Conservation (phyloP, 2,113 vertebrate genomes). For the Lagenorhynchus albirostris region DNA sequence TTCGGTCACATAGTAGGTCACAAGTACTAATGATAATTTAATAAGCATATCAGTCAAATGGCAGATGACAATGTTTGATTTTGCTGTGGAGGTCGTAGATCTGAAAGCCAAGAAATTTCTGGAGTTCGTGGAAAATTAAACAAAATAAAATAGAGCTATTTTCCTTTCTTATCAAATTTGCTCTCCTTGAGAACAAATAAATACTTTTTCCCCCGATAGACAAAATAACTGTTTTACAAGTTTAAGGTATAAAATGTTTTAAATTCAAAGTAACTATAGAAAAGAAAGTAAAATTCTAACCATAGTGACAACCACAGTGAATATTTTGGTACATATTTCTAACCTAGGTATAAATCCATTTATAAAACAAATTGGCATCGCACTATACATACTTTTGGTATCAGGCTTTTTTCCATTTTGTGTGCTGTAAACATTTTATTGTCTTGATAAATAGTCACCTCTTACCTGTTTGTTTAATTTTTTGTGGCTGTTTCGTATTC, state of each 20-base stretch:
- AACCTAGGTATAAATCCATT: background rate
- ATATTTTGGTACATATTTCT: background rate
- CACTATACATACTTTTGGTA: background rate
- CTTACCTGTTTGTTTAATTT: background rate
- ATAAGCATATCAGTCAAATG: background rate
- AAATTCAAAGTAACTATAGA: background rate
- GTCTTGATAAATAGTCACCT: background rate
- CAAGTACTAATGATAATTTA: constrained; percentile 37
- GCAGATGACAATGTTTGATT: constrained; percentile 29
- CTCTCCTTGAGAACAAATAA: background rate
- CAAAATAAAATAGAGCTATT: background rate
- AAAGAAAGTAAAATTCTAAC: background rate
- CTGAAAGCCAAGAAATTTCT: background rate
- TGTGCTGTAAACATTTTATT: background rate
- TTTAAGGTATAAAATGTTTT: background rate
- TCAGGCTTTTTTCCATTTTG: background rate
- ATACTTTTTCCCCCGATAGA: background rate
- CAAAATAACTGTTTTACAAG: background rate
- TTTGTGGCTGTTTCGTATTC: background rate
- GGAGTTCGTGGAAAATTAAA: background rate
- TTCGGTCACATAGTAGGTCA: background rate
- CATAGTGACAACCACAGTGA: background rate
- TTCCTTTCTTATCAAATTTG: background rate
- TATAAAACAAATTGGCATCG: background rate
- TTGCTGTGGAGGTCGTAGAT: background rate